Percentiles rank a stretch among this genome's conserved stretches.
phyloP scores from a whole-genome alignment of 2,113 vertebrate species.

The Podarcis cretensis region DNA sequence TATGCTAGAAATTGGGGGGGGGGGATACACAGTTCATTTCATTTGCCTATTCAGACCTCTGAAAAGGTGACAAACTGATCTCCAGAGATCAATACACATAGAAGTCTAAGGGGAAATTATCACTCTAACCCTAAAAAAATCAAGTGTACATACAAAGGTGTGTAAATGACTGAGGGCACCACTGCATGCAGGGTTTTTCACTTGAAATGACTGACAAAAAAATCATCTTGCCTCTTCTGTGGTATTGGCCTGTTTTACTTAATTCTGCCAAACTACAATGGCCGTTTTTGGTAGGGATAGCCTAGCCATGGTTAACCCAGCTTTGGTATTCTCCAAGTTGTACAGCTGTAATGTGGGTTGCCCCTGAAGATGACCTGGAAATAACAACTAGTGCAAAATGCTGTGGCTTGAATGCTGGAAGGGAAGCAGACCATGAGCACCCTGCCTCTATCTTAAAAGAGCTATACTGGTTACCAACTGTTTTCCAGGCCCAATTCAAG shows the following conservation, averaged over 20 bases:
- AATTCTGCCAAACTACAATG: neutral
- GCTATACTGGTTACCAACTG: no score
- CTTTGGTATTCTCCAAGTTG: no score
- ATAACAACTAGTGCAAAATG: no score
- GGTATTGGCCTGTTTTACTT: neutral
- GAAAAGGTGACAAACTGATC: no score
- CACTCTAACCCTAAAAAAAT: neutral
- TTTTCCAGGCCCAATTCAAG: no score
- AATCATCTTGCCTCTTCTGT: neutral
- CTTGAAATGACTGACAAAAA: conserved; percentile 8
- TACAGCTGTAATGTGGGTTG: no score
- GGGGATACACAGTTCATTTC: neutral
- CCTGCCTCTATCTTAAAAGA: no score
- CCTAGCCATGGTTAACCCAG: no score
- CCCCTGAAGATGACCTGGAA: no score
- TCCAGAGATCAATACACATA: neutral
- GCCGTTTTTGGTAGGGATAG: no score
- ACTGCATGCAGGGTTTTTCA: neutral
- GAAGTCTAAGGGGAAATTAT: neutral
- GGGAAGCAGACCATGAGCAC: no score
- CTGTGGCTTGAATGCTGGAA: no score
- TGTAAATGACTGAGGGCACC: neutral
- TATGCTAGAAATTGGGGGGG: neutral
- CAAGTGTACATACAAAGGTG: neutral
- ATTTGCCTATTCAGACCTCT: neutral